Conservation (phyloP, 1,140 invertebrate genomes). For the Phortica variegata region DNA sequence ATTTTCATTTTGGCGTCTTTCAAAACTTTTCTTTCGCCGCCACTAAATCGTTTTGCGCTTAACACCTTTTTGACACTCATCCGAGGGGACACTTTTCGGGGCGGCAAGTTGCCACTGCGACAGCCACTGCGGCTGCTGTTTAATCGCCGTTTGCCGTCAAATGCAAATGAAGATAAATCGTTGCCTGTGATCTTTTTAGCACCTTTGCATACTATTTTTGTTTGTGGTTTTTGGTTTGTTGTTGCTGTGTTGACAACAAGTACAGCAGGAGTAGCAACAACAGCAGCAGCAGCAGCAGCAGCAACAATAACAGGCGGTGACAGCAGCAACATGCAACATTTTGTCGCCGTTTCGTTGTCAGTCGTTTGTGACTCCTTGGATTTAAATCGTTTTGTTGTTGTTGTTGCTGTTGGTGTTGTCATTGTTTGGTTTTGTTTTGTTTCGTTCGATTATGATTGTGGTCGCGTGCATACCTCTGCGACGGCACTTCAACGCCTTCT, state of each 20-base stretch:
- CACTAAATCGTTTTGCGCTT: constrained; percentile 43
- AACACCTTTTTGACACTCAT: constrained; percentile 53
- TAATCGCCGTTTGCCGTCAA: constrained; percentile 19
- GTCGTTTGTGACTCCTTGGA: constrained; percentile 12
- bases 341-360: constrained; percentile 32
- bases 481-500: constrained; percentile 15
- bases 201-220: constrained; percentile 53
- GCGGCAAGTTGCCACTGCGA: neutral
- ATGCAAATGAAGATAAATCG: constrained; percentile 57
- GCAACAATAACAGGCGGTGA: constrained; percentile 25
- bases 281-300: too few species aligned
- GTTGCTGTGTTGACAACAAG: too few species aligned
- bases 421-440: constrained; percentile 15
- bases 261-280: too few species aligned
- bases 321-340: constrained; percentile 51
- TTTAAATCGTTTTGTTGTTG: constrained; percentile 2
- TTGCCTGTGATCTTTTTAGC: constrained; percentile 53
- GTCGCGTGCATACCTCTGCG: too few species aligned
- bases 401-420: neutral
- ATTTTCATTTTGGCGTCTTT: constrained; percentile 9
- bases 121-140: neutral
- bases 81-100: constrained; percentile 28
- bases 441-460: too few species aligned
- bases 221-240: too few species aligned
- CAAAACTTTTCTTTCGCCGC: constrained; percentile 19